Conservation (phyloP, 2,113 vertebrate species). For the Pogonocichla stellata region DNA sequence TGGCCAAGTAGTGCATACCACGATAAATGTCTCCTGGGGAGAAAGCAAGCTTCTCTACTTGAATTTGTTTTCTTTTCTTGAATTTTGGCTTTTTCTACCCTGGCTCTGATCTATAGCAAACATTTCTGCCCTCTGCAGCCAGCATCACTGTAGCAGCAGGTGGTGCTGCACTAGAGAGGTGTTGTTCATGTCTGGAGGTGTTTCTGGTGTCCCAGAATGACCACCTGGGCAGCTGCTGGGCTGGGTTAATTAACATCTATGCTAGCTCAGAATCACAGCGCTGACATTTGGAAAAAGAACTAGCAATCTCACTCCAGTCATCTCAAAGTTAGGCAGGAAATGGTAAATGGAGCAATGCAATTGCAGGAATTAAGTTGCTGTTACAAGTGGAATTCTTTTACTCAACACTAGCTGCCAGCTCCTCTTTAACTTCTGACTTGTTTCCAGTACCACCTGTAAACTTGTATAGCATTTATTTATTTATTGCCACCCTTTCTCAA, state of each 20-base stretch:
- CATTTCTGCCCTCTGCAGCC: not conserved
- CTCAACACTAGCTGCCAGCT: not conserved
- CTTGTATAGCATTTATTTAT: not conserved
- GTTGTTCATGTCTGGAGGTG: not conserved
- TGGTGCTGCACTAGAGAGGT: not conserved
- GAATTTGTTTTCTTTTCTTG: not conserved
- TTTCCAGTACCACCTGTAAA: not conserved
- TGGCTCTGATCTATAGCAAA: not conserved
- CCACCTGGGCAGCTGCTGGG: not conserved
- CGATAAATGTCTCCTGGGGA: not conserved
- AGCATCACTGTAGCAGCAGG: not conserved
- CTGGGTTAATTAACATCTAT: not conserved
- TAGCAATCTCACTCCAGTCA: slow-evolving; percentile 32
- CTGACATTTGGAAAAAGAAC: slow-evolving; percentile 7
- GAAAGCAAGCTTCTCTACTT: not conserved
- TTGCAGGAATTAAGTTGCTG: slow-evolving; percentile 51
- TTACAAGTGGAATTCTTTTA: slow-evolving; percentile 32
- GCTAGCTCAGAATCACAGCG: slow-evolving; percentile 20
- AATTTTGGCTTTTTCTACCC: not conserved
- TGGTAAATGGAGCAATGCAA: not conserved
- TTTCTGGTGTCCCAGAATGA: not conserved
- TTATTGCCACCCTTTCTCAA: not conserved
- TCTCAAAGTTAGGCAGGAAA: slow-evolving; percentile 25
- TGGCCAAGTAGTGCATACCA: not conserved
- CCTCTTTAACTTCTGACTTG: slow-evolving; percentile 11